Percentiles rank a stretch among this genome's conserved stretches.
phyloP scores from a whole-genome alignment of 2,113 vertebrate genomes.

The Uria lomvia region DNA sequence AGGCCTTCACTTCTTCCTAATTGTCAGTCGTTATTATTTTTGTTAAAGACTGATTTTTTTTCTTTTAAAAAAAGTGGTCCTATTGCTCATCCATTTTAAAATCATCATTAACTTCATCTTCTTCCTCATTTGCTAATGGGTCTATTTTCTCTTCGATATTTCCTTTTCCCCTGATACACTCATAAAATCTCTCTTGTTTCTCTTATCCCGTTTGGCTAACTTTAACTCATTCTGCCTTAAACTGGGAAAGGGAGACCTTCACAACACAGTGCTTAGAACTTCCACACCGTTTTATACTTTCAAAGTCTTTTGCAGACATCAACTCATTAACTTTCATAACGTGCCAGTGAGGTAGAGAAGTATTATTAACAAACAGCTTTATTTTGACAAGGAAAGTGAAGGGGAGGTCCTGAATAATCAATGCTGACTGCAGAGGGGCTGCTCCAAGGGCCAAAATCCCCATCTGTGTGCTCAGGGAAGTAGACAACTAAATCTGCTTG shows the following conservation, averaged over 20 bases:
- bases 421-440: not conserved
- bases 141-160: constrained; percentile 61
- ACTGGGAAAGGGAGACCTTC: not conserved
- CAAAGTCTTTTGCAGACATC: constrained; percentile 11
- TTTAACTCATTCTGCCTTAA: constrained; percentile 49
- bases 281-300: not conserved
- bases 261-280: not conserved
- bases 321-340: constrained; percentile 32
- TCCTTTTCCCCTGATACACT: constrained; percentile 51
- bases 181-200: constrained; percentile 24
- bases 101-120: constrained; percentile 75
- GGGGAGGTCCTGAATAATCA: not conserved
- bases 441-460: not conserved
- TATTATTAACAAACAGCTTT: constrained; percentile 15
- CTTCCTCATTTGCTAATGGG: constrained; percentile 69
- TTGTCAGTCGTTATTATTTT: constrained; percentile 51
- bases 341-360: not conserved
- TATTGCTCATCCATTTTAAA: constrained; percentile 70
- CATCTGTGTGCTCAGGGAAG: not conserved
- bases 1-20: constrained; percentile 24
- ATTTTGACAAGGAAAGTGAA: constrained; percentile 29
- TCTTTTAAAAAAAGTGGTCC: constrained; percentile 8
- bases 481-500: not conserved
- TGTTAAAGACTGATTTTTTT: constrained; percentile 49
- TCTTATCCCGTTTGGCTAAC: constrained; percentile 32